These are phyloP conservation scores for Pavo muticus DNA, from an alignment of 2,113 vertebrate species.

Conservation along the genomic window DNA sequence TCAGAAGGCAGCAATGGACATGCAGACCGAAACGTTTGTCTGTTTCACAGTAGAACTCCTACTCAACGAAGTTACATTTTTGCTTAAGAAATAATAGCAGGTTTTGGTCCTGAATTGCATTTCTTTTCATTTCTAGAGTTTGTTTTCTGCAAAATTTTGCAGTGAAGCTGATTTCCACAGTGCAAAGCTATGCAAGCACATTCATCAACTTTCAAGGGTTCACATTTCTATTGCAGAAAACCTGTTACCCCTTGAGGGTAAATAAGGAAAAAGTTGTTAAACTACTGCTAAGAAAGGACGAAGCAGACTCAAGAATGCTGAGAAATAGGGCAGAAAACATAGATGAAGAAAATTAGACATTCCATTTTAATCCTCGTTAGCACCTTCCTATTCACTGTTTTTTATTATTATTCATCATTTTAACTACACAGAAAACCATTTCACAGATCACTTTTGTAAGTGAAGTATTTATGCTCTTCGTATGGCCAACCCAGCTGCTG, in stretches of 20 bases:
- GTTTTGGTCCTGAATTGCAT: neutral
- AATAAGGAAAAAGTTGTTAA: neutral
- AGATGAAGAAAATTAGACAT: neutral
- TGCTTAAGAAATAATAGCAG: neutral
- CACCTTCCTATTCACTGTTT: neutral
- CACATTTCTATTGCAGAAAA: neutral
- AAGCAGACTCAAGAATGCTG: neutral
- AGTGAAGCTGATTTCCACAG: neutral
- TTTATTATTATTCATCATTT: neutral
- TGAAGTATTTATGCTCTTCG: neutral
- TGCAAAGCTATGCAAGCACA: neutral
- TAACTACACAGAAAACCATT: neutral
- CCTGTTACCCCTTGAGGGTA: neutral
- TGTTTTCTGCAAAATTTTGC: neutral
- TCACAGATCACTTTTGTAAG: neutral
- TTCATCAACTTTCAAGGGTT: neutral
- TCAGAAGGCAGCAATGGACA: neutral
- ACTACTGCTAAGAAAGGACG: neutral
- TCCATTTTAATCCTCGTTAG: neutral
- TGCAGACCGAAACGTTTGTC: neutral
- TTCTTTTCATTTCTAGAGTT: neutral
- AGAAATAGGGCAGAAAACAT: neutral
- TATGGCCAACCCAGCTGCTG: neutral
- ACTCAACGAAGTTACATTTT: neutral
- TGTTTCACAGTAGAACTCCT: neutral